Evolutionary conservation across 30 jellyfish, hydroid and myxozoan species (phyloP).

Genomic region (Aurelia sp.): DNA sequence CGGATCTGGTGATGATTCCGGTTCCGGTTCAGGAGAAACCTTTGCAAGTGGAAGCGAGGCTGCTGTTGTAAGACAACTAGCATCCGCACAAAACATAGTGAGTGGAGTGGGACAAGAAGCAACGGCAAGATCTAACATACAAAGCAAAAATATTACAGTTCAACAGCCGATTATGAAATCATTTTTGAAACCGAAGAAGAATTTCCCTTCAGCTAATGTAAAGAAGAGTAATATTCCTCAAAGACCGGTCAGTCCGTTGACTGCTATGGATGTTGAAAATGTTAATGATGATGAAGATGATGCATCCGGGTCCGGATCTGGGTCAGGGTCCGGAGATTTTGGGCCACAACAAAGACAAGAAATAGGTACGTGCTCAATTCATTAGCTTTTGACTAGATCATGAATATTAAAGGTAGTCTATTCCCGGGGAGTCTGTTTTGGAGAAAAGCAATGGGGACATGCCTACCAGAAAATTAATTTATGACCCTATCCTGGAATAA

Average conservation of each 20-base stretch:
- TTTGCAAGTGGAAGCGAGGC: conserved; percentile 68
- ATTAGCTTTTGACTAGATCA: not conserved
- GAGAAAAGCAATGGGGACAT: too few species aligned
- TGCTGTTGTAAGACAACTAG: conserved; percentile 71
- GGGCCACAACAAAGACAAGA: not conserved
- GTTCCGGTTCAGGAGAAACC: conserved; percentile 88
- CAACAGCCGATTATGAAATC: conserved; percentile 32
- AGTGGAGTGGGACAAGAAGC: conserved; percentile 62
- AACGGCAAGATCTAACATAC: not conserved
- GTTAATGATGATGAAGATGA: conserved; percentile 70
- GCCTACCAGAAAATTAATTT: too few species aligned
- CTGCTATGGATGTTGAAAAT: conserved; percentile 71
- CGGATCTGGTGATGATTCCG: conserved; percentile 82
- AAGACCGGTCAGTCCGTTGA: conserved; percentile 71
- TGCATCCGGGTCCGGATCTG: conserved; percentile 71
- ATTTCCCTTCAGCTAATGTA: conserved; percentile 23
- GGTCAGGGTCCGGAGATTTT: conserved; percentile 78
- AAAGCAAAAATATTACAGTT: conserved; percentile 14
- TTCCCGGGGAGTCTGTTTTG: too few species aligned
- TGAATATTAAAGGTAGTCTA: too few species aligned
- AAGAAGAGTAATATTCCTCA: conserved; percentile 75
- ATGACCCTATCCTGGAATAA: too few species aligned
- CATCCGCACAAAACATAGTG: conserved; percentile 68
- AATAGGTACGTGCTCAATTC: not conserved
- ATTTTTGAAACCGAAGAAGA: conserved; percentile 9